Evolutionary conservation across 2,888 invertebrate genomes (phyloP).

Genomic region (Diogma glabrata): DNA sequence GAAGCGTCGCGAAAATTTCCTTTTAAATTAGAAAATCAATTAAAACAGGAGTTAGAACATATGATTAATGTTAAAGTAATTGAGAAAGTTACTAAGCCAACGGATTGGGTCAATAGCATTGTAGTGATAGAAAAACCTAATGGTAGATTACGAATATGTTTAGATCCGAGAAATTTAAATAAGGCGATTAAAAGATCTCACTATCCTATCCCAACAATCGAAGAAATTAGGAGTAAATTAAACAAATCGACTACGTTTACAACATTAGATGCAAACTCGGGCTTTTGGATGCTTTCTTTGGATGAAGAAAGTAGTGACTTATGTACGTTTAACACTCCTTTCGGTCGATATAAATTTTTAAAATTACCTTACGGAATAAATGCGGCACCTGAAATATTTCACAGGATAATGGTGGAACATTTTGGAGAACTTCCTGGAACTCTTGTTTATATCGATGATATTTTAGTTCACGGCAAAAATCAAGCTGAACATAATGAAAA

Average conservation of each 20-base stretch:
- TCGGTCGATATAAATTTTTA: conserved; percentile 16
- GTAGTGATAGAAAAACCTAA: not conserved
- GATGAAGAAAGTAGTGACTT: conserved; percentile 14
- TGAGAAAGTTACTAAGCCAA: not conserved
- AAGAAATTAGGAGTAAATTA: too few species aligned
- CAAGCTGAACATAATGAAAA: too few species aligned
- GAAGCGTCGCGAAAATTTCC: not conserved
- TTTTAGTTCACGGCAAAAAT: too few species aligned
- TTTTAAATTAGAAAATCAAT: not conserved
- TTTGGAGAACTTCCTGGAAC: not conserved
- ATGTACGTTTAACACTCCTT: conserved; percentile 21
- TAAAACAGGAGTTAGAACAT: not conserved
- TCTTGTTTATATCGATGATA: not conserved
- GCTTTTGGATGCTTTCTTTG: conserved; percentile 18
- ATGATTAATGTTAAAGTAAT: not conserved
- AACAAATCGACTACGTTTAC: too few species aligned
- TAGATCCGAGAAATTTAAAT: too few species aligned
- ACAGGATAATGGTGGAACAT: too few species aligned
- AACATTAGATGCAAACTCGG: conserved; percentile 16
- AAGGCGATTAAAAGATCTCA: too few species aligned
- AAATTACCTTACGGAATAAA: conserved; percentile 14
- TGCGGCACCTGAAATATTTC: conserved; percentile 16
- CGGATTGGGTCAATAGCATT: not conserved
- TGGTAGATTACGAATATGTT: not conserved
- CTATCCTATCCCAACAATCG: too few species aligned